phyloP scores from a whole-genome alignment of 2,797 vertebrate species.

The Euphonia xanthogaster region DNA sequence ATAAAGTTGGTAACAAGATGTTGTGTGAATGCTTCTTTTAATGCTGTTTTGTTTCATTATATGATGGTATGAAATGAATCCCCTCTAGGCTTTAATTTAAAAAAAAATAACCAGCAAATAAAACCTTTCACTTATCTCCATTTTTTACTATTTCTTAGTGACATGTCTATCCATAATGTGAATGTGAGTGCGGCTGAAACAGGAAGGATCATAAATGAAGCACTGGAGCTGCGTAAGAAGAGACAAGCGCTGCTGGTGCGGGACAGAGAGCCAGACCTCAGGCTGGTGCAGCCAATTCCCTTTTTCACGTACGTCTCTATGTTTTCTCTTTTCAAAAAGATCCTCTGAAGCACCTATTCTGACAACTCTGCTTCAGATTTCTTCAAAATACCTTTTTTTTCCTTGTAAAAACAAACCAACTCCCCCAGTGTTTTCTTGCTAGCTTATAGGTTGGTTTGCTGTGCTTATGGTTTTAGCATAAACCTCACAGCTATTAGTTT shows the following conservation, averaged over 20 bases:
- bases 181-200: conserved; percentile 86
- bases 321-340: not conserved
- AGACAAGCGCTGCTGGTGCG: conserved; percentile 82
- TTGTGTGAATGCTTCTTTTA: not conserved
- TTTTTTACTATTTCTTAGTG: conserved; percentile 70
- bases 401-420: not conserved
- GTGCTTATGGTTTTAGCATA: not conserved
- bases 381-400: not conserved
- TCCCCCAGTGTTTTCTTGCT: not conserved
- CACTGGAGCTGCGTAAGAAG: conserved; percentile 85
- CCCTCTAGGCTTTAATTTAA: not conserved
- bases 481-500: not conserved
- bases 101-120: not conserved
- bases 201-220: conserved; percentile 86
- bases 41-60: accelerated
- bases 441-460: not conserved
- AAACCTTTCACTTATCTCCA: not conserved
- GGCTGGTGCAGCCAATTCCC: conserved; percentile 85
- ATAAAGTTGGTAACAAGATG: not conserved
- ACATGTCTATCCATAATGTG: conserved; percentile 88
- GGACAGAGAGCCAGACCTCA: conserved; percentile 86
- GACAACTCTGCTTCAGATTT: not conserved
- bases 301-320: conserved; percentile 83
- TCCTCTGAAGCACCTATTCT: not conserved
- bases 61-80: not conserved